phyloP scores from a whole-genome alignment of 2,113 vertebrate genomes.

The Microcebus jonahi region DNA sequence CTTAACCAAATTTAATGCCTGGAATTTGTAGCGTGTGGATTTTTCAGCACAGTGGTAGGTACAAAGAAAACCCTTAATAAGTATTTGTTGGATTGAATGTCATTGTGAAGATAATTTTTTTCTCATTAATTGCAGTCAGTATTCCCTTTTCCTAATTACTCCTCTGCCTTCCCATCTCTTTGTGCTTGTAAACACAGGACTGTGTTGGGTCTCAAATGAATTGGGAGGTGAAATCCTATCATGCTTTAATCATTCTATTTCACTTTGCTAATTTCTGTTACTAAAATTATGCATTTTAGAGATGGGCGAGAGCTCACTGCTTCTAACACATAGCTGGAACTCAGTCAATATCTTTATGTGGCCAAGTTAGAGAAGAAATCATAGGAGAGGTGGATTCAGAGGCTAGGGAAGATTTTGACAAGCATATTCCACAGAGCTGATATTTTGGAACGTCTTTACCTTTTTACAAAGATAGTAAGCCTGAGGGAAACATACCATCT shows the following conservation, averaged over 20 bases:
- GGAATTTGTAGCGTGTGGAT: slow-evolving; percentile 36
- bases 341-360: background rate
- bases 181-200: background rate
- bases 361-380: background rate
- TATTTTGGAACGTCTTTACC: background rate
- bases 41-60: slow-evolving; percentile 46
- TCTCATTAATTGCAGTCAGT: slow-evolving; percentile 67
- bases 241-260: background rate
- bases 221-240: background rate
- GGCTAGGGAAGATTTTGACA: background rate
- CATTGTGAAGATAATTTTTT: slow-evolving; percentile 58
- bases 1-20: background rate
- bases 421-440: background rate
- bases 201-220: background rate
- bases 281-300: background rate
- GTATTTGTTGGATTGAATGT: slow-evolving; percentile 50
- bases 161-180: slow-evolving; percentile 12
- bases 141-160: slow-evolving; percentile 31
- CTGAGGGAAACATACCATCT: background rate
- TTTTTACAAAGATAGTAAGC: background rate
- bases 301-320: background rate
- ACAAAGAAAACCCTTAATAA: slow-evolving; percentile 53
- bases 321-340: background rate
- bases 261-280: background rate
- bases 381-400: background rate